Evolutionary conservation across 2,797 vertebrate genomes (phyloP), one percentile per base, ranked within the genome.

Genomic region (Poeciliopsis gracilis): DNA sequence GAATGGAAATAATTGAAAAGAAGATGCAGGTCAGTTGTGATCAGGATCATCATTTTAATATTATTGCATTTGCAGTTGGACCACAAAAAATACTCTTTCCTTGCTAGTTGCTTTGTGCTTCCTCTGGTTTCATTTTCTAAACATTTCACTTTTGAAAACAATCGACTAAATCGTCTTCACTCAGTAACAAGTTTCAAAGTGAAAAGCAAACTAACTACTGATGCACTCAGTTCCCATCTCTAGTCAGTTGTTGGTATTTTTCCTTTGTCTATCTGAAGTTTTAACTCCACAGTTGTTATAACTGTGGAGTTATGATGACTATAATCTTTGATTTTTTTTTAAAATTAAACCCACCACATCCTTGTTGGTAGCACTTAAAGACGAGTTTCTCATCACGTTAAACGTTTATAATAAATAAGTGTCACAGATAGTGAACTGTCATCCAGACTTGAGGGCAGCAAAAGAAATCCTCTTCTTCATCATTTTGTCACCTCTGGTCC

Each of bases 321-420:
- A 36, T 12, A 63, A 6, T 16, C 30, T 9, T 36, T 30, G 55
- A 11, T 59, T 30, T 59, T n/a, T 28, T 59, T 30, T 30, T 59
- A 16, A 82, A 4, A 82, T 59, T 2, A 57, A 55, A 49, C 43
- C 77, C 79, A 57, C 38, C 51, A 81, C 20, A 86, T 82, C 57
- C 72, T 87, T 88, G 47, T 80, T 91, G 45, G 79, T 72, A 25
- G 18, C 77, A 49, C 57, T 9, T 80, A 30, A 71, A 80, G 73
- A 84, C 28, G 61, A 77, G 73, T 51, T 46, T 0, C 12, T 46
- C 72, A 46, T 51, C 8, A 20, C 75, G 59, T 84, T 55, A 87
- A 85, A 83, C 76, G 28, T 82, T 72, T 55, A 71, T 85, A 28
- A 83, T 78, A 20, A 55, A 80, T 83, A 72, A 0, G 82, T 80